phyloP scores from a whole-genome alignment of 2,797 vertebrate genomes.

The Enteromius mattozi region DNA sequence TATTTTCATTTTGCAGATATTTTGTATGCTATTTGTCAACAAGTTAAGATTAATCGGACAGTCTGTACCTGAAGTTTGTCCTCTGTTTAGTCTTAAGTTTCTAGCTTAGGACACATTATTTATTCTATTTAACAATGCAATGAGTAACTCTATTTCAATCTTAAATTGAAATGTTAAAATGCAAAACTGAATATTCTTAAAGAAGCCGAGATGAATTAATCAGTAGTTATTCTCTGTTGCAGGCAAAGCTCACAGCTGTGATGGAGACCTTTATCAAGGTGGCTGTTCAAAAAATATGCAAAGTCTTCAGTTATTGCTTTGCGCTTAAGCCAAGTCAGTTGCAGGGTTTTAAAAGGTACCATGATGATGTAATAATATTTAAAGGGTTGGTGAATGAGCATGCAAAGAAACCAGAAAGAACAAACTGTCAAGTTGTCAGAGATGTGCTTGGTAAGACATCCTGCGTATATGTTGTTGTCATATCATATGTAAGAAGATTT shows the following conservation, averaged over 20 bases:
- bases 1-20: background rate
- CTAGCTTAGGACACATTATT: background rate
- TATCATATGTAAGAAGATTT: background rate
- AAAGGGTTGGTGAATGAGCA: background rate
- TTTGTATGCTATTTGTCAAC: background rate
- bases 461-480: background rate
- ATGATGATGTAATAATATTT: background rate
- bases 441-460: conserved; percentile 13
- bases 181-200: background rate
- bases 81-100: background rate
- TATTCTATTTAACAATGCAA: too few species aligned
- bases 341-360: background rate
- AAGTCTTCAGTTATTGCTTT: conserved; percentile 54
- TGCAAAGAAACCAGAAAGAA: background rate
- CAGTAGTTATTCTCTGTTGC: conserved; percentile 9
- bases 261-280: conserved; percentile 48
- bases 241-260: conserved; percentile 49
- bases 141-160: too few species aligned
- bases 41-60: background rate
- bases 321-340: background rate
- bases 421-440: background rate
- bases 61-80: background rate
- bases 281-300: conserved; percentile 57
- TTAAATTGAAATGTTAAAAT: background rate
- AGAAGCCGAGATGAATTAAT: background rate